Percentiles rank a stretch among this genome's conserved stretches.
Evolutionary conservation across 2,113 vertebrate species (phyloP).

Genomic region (Gymnarchus niloticus): DNA sequence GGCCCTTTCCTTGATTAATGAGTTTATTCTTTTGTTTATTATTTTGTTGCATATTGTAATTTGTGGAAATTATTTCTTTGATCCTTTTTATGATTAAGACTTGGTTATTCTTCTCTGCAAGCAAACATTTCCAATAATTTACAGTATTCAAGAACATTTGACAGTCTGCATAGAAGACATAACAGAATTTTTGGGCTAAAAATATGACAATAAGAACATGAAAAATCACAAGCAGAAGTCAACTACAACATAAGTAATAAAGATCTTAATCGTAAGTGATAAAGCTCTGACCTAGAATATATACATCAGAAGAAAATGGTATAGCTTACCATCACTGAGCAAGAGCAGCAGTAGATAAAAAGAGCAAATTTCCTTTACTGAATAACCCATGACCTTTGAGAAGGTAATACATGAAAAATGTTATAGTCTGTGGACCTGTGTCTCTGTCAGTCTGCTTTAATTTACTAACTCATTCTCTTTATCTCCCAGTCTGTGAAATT

Average conservation of each 20-base stretch:
- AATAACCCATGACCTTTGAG: background rate
- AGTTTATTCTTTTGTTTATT: background rate
- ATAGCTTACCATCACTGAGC: background rate
- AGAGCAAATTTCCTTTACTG: background rate
- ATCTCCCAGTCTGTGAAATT: background rate
- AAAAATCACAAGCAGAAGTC: background rate
- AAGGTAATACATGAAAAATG: background rate
- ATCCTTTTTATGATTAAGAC: background rate
- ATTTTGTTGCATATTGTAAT: background rate
- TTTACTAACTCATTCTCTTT: background rate
- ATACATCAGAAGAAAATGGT: background rate
- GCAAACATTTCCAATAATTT: background rate
- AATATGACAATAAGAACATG: background rate
- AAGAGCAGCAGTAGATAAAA: background rate
- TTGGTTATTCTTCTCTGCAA: background rate
- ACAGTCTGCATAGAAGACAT: background rate
- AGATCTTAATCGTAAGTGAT: too few species aligned
- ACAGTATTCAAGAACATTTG: background rate
- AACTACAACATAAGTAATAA: background rate
- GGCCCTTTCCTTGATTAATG: background rate
- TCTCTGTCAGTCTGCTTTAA: background rate
- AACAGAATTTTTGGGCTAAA: background rate
- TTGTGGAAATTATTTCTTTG: background rate
- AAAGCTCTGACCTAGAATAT: too few species aligned
- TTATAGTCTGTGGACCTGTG: background rate